These are phyloP conservation scores for Caretta caretta DNA, from an alignment of 2,113 vertebrate species.

Conservation along the genomic window DNA sequence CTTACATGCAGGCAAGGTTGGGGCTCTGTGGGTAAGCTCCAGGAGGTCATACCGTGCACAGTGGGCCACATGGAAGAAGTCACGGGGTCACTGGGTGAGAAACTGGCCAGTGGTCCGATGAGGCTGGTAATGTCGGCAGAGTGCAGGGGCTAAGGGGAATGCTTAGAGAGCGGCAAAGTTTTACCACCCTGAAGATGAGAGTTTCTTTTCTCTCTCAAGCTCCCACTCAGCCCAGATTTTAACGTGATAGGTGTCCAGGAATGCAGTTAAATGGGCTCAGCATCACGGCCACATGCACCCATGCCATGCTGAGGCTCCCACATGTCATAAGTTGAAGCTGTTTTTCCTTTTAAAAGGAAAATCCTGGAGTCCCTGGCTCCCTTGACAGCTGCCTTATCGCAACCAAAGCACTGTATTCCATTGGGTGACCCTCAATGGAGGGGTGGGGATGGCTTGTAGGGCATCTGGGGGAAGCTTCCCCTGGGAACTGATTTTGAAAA, in stretches of 20 bases:
- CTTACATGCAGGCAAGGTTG: neutral
- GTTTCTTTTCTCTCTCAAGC: neutral
- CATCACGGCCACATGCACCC: neutral
- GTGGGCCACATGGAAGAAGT: neutral
- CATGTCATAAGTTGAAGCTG: neutral
- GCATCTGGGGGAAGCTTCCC: neutral
- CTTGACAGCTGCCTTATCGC: fast-evolving
- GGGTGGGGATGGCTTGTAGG: neutral
- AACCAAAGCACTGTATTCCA: neutral
- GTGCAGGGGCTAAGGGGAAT: neutral
- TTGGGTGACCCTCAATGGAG: fast-evolving
- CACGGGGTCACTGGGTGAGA: neutral
- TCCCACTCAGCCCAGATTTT: neutral
- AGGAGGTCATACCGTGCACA: fast-evolving
- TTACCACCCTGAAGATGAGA: neutral
- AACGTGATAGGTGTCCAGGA: fast-evolving
- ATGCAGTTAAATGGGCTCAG: neutral
- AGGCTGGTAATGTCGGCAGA: neutral
- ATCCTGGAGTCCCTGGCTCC: neutral
- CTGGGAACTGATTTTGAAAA: neutral
- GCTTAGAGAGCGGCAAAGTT: fast-evolving
- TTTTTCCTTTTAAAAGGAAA: neutral
- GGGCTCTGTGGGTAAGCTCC: neutral
- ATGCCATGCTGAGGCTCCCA: neutral
- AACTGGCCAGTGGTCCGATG: neutral